Conservation (phyloP, 2,888 invertebrate genomes). For the Catocala fraxini region DNA sequence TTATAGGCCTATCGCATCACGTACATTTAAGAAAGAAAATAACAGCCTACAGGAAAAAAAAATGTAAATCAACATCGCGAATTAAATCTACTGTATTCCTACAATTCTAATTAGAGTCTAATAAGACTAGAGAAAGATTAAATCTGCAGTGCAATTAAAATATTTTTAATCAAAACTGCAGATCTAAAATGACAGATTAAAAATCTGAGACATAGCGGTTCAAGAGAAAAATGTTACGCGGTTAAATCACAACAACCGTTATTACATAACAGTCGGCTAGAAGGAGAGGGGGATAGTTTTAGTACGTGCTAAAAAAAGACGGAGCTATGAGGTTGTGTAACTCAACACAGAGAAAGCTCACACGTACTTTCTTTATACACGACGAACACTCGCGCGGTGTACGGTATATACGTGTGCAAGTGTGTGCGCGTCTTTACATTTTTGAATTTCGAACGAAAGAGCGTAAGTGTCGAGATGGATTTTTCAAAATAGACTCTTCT, state of each 20-base stretch:
- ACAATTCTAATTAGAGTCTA: slow-evolving; percentile 36
- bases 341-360: slow-evolving; percentile 84
- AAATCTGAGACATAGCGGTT: slow-evolving; percentile 71
- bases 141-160: slow-evolving; percentile 40
- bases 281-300: slow-evolving; percentile 60
- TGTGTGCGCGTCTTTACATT: slow-evolving; percentile 80
- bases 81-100: slow-evolving; percentile 9
- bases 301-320: slow-evolving; percentile 69
- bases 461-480: slow-evolving; percentile 68
- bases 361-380: slow-evolving; percentile 80
- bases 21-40: slow-evolving; percentile 31
- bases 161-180: slow-evolving; percentile 35
- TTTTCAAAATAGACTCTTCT: slow-evolving; percentile 75
- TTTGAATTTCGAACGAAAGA: slow-evolving; percentile 74
- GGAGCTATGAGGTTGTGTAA: slow-evolving; percentile 77
- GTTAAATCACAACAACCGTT: slow-evolving; percentile 85
- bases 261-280: slow-evolving; percentile 83
- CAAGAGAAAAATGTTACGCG: slow-evolving; percentile 82
- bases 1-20: slow-evolving; percentile 68
- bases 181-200: slow-evolving; percentile 57
- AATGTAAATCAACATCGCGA: background rate
- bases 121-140: slow-evolving; percentile 32
- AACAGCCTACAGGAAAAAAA: background rate
- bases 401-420: slow-evolving; percentile 56
- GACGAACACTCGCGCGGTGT: slow-evolving; percentile 62